These are phyloP conservation scores for Chlorops oryzae DNA, from an alignment of 1,140 invertebrate species.

Conservation along the genomic window DNA sequence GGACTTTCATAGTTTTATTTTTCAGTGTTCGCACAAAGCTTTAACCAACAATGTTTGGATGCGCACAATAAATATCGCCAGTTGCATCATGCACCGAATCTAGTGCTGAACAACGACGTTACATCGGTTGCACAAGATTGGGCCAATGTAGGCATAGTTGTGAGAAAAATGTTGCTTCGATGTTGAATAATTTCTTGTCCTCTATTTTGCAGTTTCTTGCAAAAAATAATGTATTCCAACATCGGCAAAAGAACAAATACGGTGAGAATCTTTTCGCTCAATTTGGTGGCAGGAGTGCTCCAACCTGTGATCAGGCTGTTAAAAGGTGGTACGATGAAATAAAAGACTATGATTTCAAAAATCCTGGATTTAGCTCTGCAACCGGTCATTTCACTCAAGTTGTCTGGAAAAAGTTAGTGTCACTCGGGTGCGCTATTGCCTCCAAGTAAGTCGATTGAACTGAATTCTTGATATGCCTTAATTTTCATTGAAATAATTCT, in stretches of 20 bases:
- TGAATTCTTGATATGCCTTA: neutral
- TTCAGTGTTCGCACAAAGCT: no score
- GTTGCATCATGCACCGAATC: slow-evolving; percentile 28
- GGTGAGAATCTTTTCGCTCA: slow-evolving; percentile 38
- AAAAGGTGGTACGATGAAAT: slow-evolving; percentile 61
- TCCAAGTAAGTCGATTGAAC: slow-evolving; percentile 20
- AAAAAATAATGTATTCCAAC: slow-evolving; percentile 30
- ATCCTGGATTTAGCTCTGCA: slow-evolving; percentile 29
- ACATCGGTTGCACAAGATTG: slow-evolving; percentile 30
- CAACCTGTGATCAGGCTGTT: slow-evolving; percentile 54
- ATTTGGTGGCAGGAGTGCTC: slow-evolving; percentile 45
- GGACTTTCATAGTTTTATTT: no score
- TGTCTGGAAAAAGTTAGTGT: slow-evolving; percentile 62
- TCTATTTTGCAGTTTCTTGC: slow-evolving; percentile 23
- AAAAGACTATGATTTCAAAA: slow-evolving; percentile 52
- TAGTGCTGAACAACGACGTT: slow-evolving; percentile 21
- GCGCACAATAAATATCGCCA: slow-evolving; percentile 27
- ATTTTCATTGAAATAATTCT: no score
- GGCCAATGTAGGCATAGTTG: slow-evolving; percentile 26
- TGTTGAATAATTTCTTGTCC: neutral
- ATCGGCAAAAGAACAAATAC: slow-evolving; percentile 30
- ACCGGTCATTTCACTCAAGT: slow-evolving; percentile 64
- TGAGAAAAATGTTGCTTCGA: no score
- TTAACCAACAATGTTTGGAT: no score
- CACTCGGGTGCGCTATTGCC: slow-evolving; percentile 64